A percentile compares a stretch with the other conserved stretches of the same genome.
phyloP scores from a whole-genome alignment of 2,888 invertebrate genomes.

The Trichogramma evanescens region DNA sequence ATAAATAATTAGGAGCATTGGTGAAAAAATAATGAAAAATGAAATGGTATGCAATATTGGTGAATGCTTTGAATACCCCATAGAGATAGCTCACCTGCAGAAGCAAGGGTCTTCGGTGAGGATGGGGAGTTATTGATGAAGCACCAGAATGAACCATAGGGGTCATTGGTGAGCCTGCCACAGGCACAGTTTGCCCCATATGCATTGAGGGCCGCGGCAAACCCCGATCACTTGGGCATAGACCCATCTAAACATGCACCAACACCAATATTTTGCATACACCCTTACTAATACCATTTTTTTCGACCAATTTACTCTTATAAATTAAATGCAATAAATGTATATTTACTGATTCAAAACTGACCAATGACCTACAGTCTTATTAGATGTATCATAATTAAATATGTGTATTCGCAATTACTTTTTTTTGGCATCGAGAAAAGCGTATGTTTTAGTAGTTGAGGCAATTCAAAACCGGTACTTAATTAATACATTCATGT shows the following conservation, averaged over 20 bases:
- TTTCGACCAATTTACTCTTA: conserved; percentile 33
- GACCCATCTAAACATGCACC: conserved; percentile 49
- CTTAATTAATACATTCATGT: too few relatives aligned
- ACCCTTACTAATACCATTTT: conserved; percentile 42
- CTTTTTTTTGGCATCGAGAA: too few relatives aligned
- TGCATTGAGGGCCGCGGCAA: conserved; percentile 44
- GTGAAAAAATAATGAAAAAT: background rate
- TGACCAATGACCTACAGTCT: too few relatives aligned
- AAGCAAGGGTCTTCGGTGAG: conserved; percentile 71
- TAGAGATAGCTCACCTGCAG: conserved; percentile 68
- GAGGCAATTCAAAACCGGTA: too few relatives aligned
- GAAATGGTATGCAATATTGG: background rate
- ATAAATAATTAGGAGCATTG: too few relatives aligned
- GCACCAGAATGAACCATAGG: conserved; percentile 44
- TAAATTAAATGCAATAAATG: too few relatives aligned
- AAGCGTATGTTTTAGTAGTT: too few relatives aligned
- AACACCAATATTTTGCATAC: conserved; percentile 49
- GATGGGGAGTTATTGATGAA: conserved; percentile 51
- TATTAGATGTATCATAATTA: too few relatives aligned
- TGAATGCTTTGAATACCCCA: conserved; percentile 30
- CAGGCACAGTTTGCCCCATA: conserved; percentile 44
- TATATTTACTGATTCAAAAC: too few relatives aligned
- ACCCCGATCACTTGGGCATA: conserved; percentile 46
- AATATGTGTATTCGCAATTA: too few relatives aligned
- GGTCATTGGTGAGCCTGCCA: conserved; percentile 43